Base-by-base conservation (phyloP, 2,113 vertebrate species). In the Cinclus cinclus region DNA sequence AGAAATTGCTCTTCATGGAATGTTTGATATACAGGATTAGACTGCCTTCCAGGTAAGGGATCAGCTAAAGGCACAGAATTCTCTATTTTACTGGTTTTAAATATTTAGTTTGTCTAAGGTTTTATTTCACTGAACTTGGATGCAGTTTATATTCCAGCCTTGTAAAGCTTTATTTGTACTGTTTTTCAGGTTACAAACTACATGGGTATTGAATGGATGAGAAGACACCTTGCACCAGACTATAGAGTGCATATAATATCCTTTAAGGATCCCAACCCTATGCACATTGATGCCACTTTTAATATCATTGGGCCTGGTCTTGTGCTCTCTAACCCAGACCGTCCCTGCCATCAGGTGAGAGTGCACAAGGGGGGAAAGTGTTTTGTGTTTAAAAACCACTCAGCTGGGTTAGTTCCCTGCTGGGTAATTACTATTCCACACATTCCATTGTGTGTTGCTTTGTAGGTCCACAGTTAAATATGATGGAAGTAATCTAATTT, bases 231-330 rank as follows among this genome's bases (percentile, higher is more conserved):
- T 52, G 98, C 98, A 25, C 99, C 99, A 21, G 98, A 99, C 30
- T 99, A 99, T 44, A 98, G 99, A 91, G 97, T 99, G n/a, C 99
- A 99, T 56, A 96, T 98, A 42, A 97, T 99, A 95, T 99, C 99
- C 28, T 99, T 99, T 94, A 99, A 98, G 95, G 99, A 99, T 76
- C 99, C 99, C 4, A 99, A 99, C 89, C 99, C 99, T 8, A 99
- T 99, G 99, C 99, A 99, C 90, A 99, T 99, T 23, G 99, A 99
- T 78, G 99, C 99, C 67, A 99, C 99, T 33, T 99, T 99, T 90
- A 99, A 99, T 93, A 99, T 99, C 94, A 99, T 99, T 35, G 99
- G 99, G 23, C 99, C 99, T 6, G 99, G 99, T 22, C 97, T 99
- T 69, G 99, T 99, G 71, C 98, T 99, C 49, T 99, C 99, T 55